phyloP scores from a whole-genome alignment of 2,888 invertebrate genomes.

The Polylopha cassiicola region DNA sequence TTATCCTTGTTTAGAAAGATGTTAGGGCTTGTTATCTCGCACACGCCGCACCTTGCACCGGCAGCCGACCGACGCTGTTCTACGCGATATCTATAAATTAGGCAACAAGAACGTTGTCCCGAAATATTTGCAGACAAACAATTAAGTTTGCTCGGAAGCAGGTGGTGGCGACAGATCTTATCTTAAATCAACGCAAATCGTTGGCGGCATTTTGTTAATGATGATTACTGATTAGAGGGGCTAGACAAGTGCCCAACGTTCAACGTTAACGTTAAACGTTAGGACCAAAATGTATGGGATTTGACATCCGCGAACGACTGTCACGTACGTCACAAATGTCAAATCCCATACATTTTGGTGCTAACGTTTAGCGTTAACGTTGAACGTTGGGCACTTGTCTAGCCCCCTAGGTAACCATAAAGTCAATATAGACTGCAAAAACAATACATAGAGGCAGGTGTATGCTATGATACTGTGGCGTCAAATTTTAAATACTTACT shows the following conservation, averaged over 20 bases:
- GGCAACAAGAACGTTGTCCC: constrained; percentile 56
- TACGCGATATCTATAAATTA: constrained; percentile 60
- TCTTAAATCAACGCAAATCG: constrained; percentile 50
- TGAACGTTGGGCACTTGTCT: too few relatives aligned
- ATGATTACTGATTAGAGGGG: too few relatives aligned
- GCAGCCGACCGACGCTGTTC: constrained; percentile 45
- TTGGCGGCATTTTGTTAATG: constrained; percentile 51
- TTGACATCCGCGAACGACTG: too few relatives aligned
- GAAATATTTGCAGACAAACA: constrained; percentile 59
- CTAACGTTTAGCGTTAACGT: too few relatives aligned
- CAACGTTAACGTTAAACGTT: constrained; percentile 22
- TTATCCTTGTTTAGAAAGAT: constrained; percentile 63
- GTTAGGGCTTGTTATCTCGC: constrained; percentile 72
- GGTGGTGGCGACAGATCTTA: constrained; percentile 54
- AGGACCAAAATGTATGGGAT: constrained; percentile 6
- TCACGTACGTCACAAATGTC: too few relatives aligned
- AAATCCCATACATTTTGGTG: too few relatives aligned
- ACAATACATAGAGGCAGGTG: too few relatives aligned
- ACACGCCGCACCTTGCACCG: constrained; percentile 70
- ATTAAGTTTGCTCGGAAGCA: constrained; percentile 56
- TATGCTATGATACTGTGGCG: too few relatives aligned
- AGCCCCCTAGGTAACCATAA: too few relatives aligned
- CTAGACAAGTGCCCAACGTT: too few relatives aligned
- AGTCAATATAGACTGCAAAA: too few relatives aligned
- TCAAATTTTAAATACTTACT: too few relatives aligned